A percentile compares a stretch with the other conserved stretches of the same genome.
phyloP scores from a whole-genome alignment of 2,888 invertebrate genomes.

The Mactromeris polynyma region DNA sequence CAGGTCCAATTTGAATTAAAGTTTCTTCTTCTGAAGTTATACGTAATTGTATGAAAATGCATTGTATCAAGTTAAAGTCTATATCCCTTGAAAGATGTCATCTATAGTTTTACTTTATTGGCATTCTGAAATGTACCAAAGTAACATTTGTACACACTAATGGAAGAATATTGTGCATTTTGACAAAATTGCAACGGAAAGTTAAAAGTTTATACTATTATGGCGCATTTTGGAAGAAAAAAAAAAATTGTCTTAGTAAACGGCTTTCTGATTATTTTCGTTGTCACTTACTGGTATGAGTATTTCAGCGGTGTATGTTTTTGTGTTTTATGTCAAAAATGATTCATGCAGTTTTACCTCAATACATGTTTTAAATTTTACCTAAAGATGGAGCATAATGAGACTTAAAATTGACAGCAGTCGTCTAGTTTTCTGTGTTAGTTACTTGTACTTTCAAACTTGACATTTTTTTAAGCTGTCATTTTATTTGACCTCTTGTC shows the following conservation, averaged over 20 bases:
- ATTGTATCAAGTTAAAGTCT: conserved; percentile 2
- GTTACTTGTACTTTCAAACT: neutral
- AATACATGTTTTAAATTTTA: neutral
- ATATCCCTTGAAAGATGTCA: neutral
- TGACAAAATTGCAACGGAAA: neutral
- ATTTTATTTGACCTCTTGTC: neutral
- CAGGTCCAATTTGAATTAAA: conserved; percentile 9
- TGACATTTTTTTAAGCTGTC: neutral
- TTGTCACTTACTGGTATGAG: neutral
- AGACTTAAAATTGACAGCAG: neutral
- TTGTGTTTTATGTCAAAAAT: neutral
- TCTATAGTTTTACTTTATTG: neutral
- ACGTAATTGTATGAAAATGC: conserved; percentile 10
- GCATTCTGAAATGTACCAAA: neutral
- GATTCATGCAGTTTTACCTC: neutral
- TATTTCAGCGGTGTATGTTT: neutral
- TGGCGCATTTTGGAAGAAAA: neutral
- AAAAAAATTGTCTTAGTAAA: neutral
- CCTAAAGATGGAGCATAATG: neutral
- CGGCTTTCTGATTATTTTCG: neutral
- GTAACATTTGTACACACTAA: neutral
- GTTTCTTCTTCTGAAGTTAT: neutral
- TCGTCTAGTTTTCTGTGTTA: neutral
- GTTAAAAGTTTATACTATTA: neutral
- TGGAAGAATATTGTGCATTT: neutral